Conservation (phyloP, 2,113 vertebrate species). For the Ammodytes dubius region DNA sequence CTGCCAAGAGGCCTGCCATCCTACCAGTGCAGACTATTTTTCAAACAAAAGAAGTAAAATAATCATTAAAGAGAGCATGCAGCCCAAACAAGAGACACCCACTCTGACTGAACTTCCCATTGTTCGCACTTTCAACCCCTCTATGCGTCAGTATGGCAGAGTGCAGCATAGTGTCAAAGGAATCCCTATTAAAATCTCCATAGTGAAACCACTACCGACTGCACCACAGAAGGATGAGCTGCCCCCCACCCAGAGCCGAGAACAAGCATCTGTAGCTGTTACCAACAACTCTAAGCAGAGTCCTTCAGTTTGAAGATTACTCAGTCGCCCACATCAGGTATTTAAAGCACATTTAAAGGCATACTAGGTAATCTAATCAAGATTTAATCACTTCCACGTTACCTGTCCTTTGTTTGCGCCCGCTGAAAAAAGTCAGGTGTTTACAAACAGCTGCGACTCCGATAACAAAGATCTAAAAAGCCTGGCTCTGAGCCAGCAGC, state of each 20-base stretch:
- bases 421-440: no score
- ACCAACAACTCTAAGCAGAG: conserved; percentile 89
- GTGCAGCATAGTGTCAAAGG: conserved; percentile 86
- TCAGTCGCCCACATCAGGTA: conserved; percentile 75
- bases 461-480: no score
- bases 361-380: no score
- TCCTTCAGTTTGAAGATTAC: conserved; percentile 82
- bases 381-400: no score
- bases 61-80: conserved; percentile 84
- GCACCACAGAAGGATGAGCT: conserved; percentile 81
- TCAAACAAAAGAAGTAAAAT: conserved; percentile 87
- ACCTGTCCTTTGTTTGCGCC: no score
- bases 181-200: conserved; percentile 76
- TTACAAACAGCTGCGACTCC: no score
- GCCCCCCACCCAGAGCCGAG: conserved; percentile 82
- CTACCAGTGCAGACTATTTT: conserved; percentile 84
- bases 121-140: conserved; percentile 82
- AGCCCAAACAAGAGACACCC: conserved; percentile 82
- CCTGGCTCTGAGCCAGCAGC: no score
- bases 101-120: conserved; percentile 69
- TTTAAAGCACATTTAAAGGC: not conserved
- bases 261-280: conserved; percentile 84
- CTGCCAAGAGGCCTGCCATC: conserved; percentile 85
- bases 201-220: conserved; percentile 81
- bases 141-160: conserved; percentile 87